Conservation (phyloP, 2,888 invertebrate genomes). For the Nomada ferruginata region DNA sequence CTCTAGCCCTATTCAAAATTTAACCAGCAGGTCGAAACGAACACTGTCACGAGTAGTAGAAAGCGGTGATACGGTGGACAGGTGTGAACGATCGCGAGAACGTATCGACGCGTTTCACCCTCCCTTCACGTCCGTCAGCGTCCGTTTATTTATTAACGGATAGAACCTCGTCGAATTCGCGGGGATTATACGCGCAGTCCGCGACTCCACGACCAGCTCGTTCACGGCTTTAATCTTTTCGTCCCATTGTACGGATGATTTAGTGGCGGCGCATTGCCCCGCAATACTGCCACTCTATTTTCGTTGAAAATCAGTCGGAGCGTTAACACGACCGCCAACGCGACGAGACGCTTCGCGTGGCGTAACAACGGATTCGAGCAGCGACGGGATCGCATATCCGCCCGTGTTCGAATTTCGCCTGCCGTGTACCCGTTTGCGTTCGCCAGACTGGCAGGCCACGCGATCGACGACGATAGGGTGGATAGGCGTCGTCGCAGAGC, state of each 20-base stretch:
- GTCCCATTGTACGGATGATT: conserved; percentile 77
- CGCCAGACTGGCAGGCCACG: conserved; percentile 11
- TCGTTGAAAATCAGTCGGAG: conserved; percentile 63
- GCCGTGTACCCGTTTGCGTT: conserved; percentile 37
- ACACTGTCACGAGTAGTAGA: conserved; percentile 3
- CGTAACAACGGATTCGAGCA: conserved; percentile 47
- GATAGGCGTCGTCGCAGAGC: conserved; percentile 43
- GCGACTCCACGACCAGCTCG: conserved; percentile 66
- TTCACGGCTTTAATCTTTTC: conserved; percentile 75
- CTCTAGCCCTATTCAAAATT: conserved; percentile 10
- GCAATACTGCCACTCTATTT: conserved; percentile 77
- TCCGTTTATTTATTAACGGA: conserved; percentile 60
- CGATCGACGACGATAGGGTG: conserved; percentile 50
- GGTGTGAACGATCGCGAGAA: conserved; percentile 36
- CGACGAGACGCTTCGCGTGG: conserved; percentile 6
- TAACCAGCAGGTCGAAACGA: background rate
- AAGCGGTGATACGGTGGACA: conserved; percentile 22
- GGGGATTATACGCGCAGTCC: conserved; percentile 35
- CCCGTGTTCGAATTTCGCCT: conserved; percentile 56
- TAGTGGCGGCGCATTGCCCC: conserved; percentile 73
- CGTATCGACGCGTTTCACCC: conserved; percentile 15
- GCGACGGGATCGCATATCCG: conserved; percentile 27
- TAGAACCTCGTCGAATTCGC: conserved; percentile 22
- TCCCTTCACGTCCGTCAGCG: conserved; percentile 24
- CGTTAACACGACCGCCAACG: conserved; percentile 50